Conservation (phyloP, 2,113 vertebrate species). For the Scopus umbretta region DNA sequence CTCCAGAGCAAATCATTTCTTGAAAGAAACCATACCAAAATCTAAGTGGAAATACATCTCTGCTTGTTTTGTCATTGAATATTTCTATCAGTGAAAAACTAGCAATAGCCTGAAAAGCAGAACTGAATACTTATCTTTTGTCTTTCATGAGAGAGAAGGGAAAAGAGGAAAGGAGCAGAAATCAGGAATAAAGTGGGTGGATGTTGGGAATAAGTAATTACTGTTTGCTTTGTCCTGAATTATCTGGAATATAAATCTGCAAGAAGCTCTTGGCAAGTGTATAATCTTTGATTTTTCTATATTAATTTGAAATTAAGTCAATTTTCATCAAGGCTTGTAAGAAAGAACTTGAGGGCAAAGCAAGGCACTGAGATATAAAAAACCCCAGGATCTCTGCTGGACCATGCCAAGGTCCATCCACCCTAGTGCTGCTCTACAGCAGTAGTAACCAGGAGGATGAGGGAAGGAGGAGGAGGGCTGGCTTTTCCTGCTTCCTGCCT, state of each 20-base stretch:
- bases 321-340: neutral
- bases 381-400: neutral
- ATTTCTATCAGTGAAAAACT: neutral
- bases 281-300: neutral
- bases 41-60: neutral
- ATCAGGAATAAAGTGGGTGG: neutral
- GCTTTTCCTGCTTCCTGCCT: neutral
- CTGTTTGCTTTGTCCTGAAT: neutral
- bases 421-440: neutral
- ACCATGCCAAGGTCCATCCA: neutral
- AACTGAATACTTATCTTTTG: neutral
- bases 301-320: neutral
- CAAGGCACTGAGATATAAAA: neutral
- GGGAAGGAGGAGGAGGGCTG: neutral
- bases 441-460: neutral
- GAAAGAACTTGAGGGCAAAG: neutral
- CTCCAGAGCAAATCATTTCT: neutral
- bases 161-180: neutral
- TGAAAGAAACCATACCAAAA: neutral
- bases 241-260: neutral
- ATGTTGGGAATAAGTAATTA: neutral
- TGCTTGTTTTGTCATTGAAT: neutral
- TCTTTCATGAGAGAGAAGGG: neutral
- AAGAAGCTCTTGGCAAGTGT: neutral
- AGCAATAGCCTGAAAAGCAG: neutral